phyloP scores from a whole-genome alignment of 2,113 vertebrate genomes.

The Sorex fumeus region DNA sequence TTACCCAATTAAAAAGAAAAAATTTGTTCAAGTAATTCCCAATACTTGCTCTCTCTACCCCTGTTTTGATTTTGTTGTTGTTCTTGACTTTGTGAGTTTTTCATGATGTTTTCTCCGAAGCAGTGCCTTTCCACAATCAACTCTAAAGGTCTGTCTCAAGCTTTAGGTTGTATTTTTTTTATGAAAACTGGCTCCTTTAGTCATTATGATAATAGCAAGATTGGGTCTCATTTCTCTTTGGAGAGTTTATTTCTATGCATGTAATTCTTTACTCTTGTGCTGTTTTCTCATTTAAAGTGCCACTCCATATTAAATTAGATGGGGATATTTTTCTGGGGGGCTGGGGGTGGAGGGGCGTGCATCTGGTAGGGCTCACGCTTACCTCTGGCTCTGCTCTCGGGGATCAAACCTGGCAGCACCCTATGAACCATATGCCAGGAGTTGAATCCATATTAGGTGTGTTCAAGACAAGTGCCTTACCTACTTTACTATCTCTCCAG shows the following conservation, averaged over 20 bases:
- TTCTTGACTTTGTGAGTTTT: not conserved
- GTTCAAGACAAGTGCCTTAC: too few relatives aligned
- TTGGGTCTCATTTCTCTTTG: conserved; percentile 19
- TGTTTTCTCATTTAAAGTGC: conserved; percentile 26
- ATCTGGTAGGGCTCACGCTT: too few relatives aligned
- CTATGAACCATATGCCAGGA: too few relatives aligned
- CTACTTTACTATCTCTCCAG: too few relatives aligned
- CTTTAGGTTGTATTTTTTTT: conserved; percentile 7
- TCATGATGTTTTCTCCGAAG: not conserved
- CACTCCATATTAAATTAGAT: not conserved
- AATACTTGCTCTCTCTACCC: not conserved
- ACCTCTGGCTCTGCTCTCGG: too few relatives aligned
- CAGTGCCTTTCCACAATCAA: not conserved
- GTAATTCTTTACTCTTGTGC: not conserved
- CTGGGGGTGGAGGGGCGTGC: not conserved
- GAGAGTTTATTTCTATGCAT: not conserved
- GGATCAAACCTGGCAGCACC: too few relatives aligned
- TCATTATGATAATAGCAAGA: not conserved
- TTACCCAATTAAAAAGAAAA: not conserved
- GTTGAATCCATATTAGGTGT: too few relatives aligned
- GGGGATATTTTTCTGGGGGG: too few relatives aligned
- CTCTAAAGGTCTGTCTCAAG: not conserved
- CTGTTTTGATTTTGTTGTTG: not conserved
- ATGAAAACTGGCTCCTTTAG: conserved; percentile 24
- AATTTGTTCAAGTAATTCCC: conserved; percentile 8